Conservation (phyloP, 2,113 vertebrate species). For the Gobio gobio region DNA sequence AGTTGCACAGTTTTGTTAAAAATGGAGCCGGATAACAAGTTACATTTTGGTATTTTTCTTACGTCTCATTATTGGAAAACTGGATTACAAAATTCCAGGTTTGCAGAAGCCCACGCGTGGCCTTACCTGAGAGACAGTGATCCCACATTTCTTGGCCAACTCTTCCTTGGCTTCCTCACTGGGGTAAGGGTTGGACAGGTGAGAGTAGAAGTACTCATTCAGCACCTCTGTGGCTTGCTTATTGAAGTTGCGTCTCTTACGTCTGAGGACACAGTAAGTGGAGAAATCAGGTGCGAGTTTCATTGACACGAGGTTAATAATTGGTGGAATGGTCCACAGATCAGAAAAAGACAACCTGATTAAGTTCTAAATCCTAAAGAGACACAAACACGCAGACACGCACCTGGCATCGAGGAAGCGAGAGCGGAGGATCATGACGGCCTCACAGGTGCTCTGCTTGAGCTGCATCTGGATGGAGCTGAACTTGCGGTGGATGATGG, state of each 20-base stretch:
- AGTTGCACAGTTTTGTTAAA: not conserved
- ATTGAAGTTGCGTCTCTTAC: conserved; percentile 89
- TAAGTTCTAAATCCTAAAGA: not conserved
- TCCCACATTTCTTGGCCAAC: conserved; percentile 87
- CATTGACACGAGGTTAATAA: not conserved
- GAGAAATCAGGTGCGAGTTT: not conserved
- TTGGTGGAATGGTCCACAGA: not conserved
- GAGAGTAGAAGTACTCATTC: conserved; percentile 92
- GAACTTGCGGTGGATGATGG: conserved; percentile 89
- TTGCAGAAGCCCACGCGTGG: not conserved
- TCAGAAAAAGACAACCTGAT: not conserved
- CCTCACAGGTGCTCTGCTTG: conserved; percentile 91
- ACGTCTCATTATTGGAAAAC: not conserved
- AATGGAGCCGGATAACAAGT: too few relatives aligned
- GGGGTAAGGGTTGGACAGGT: conserved; percentile 90
- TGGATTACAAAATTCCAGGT: not conserved
- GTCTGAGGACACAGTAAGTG: conserved; percentile 65
- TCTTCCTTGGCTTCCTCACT: conserved; percentile 93
- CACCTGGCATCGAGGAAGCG: conserved; percentile 85
- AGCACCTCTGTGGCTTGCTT: conserved; percentile 90
- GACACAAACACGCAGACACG: conserved; percentile 27
- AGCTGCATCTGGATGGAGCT: conserved; percentile 91
- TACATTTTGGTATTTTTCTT: not conserved
- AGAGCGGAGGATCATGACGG: conserved; percentile 85
- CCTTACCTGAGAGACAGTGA: conserved; percentile 88